Base-by-base conservation (phyloP, 2,888 invertebrate species). In the Pristionchus exspectatus region DNA sequence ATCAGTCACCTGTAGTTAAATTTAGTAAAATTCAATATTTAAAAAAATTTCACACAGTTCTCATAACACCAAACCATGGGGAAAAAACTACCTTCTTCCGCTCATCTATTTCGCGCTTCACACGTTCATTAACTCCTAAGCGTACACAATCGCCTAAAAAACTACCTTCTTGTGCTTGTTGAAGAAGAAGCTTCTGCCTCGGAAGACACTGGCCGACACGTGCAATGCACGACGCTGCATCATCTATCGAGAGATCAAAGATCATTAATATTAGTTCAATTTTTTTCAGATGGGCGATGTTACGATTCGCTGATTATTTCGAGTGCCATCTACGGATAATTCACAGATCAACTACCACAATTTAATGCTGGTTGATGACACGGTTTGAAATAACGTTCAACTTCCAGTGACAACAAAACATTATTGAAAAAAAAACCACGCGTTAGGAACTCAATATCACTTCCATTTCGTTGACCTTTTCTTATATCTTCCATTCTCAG, bases 91-190 rank as follows among this genome's bases (percentile, higher is more conserved):
- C n/a, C n/a, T 10, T 50, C 9, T 12, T 7, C 9, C 10, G 44
- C 12, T 9, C 44, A 10, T 1, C 44, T 33, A 44, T 7, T 77
- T 77, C 44, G 27, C 21, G 24, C 12, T 77, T 44, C 77, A 38
- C 21, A 27, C 38, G 16, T 9, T 0, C 44, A 50, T 50, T 50
- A 50, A 1, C 44, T 9, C 44, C 12, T 9, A n/a, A n/a, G n/a
- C n/a, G n/a, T n/a, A n/a, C n/a, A n/a, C n/a, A n/a, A n/a, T n/a
- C n/a, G n/a, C n/a, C n/a, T 50, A 27, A 14, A 1, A 12, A 21
- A 63, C 5, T 24, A 91, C 94, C 87, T 94, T 94, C 86, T 93
- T 93, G 90, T 94, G 94, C 86, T 92, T 93, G 88, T 94, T 93
- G 91, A 90, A 94, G 89, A 92, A 94, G 21, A 92, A 90, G 18